A percentile compares a stretch with the other conserved stretches of the same genome.
Conservation (phyloP, 2,888 invertebrate genomes). For the Lacanobia wlatinum region DNA sequence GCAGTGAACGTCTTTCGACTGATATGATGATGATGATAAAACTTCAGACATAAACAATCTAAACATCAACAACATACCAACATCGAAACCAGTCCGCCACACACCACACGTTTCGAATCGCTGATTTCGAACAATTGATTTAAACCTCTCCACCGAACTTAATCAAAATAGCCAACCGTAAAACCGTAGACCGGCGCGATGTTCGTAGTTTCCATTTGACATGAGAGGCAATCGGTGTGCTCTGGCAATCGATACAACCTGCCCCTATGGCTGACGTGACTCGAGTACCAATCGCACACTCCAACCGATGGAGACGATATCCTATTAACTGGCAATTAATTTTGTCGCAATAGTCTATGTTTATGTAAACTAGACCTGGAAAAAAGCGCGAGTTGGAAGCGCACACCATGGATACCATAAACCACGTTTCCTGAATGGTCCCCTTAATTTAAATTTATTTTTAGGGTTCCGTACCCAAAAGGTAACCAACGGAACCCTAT, state of each 20-base stretch:
- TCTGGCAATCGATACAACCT: conserved; percentile 69
- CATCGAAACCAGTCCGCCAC: background rate
- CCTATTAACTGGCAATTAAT: conserved; percentile 53
- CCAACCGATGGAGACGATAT: conserved; percentile 48
- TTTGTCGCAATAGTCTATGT: conserved; percentile 8
- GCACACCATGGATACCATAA: background rate
- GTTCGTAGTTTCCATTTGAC: conserved; percentile 57
- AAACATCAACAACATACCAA: background rate
- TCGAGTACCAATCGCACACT: conserved; percentile 62
- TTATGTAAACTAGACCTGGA: background rate
- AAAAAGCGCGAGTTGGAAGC: background rate
- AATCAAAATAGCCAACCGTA: conserved; percentile 40
- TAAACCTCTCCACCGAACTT: conserved; percentile 42
- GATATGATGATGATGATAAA: too few species aligned
- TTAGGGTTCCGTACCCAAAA: too few species aligned
- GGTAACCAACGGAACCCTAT: too few species aligned
- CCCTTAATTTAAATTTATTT: too few species aligned
- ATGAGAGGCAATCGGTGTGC: conserved; percentile 51
- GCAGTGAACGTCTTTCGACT: too few species aligned
- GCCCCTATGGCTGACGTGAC: conserved; percentile 74
- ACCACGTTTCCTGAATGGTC: background rate
- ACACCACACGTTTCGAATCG: conserved; percentile 11
- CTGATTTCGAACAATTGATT: conserved; percentile 39
- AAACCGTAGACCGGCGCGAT: conserved; percentile 26
- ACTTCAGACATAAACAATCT: background rate